Percentiles rank a stretch among this genome's conserved stretches.
Evolutionary conservation across 2,113 vertebrate species (phyloP).

Genomic region (Silurus glanis): DNA sequence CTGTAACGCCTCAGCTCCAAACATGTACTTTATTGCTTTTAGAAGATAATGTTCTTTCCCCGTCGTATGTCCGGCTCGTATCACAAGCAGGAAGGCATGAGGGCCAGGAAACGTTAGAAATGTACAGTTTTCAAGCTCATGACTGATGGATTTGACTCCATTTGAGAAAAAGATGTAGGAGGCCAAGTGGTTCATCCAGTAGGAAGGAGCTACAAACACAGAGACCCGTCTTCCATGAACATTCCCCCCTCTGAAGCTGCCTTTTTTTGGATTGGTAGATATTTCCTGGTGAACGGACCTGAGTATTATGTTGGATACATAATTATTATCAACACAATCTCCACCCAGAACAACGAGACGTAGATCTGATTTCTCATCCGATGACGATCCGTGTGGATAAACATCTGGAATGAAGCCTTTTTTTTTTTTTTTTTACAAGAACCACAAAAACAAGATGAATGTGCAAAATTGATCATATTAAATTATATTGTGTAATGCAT

Average conservation of each 20-base stretch:
- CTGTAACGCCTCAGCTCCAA: neutral
- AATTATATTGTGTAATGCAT: no score
- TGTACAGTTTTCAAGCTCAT: neutral
- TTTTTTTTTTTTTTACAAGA: no score
- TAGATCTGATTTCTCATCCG: neutral
- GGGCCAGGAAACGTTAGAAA: neutral
- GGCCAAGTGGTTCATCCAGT: neutral
- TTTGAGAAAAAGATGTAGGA: neutral
- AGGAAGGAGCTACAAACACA: neutral
- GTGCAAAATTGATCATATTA: no score
- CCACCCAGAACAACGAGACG: neutral
- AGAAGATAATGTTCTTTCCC: neutral
- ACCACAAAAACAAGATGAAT: no score
- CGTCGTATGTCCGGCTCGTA: neutral
- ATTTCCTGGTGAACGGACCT: neutral
- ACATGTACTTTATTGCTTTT: neutral
- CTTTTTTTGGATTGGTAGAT: neutral
- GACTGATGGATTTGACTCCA: neutral
- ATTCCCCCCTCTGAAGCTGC: neutral
- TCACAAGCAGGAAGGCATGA: neutral
- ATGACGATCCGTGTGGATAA: neutral
- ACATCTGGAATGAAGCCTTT: no score
- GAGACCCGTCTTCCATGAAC: neutral
- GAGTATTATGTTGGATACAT: neutral
- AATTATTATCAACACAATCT: neutral